These are phyloP conservation scores for Centropus unirufus DNA, from an alignment of 2,113 vertebrate species.

Conservation along the genomic window DNA sequence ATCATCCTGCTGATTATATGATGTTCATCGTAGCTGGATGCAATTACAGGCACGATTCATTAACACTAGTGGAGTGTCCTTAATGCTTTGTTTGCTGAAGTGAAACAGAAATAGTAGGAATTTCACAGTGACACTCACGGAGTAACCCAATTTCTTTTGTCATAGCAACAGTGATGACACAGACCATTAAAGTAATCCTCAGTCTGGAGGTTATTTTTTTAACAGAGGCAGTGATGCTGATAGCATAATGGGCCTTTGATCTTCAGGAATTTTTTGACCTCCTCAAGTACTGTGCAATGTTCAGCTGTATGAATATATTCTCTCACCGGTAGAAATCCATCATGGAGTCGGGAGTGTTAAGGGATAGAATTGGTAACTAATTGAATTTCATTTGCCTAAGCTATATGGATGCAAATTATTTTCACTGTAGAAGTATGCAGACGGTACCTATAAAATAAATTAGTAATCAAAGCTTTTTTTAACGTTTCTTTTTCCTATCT, in stretches of 20 bases:
- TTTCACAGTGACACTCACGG: background rate
- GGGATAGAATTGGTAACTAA: background rate
- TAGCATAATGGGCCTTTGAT: background rate
- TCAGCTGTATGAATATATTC: background rate
- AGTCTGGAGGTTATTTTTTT: constrained; percentile 34
- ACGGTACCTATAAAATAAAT: background rate
- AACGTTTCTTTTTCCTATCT: background rate
- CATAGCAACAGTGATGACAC: background rate
- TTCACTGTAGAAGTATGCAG: background rate
- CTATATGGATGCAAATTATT: background rate
- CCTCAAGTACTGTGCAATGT: background rate
- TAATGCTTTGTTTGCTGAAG: background rate
- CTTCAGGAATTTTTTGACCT: background rate
- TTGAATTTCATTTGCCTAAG: background rate
- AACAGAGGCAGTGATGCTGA: background rate
- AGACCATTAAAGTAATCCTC: background rate
- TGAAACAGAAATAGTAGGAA: background rate
- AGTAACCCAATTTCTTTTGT: background rate
- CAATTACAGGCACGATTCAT: background rate
- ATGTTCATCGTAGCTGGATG: background rate
- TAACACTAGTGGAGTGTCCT: background rate
- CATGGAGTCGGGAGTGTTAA: background rate
- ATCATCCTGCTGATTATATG: background rate
- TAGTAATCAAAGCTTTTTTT: background rate
- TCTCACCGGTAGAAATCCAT: background rate